Percentiles rank a stretch among this genome's conserved stretches.
Conservation (phyloP, 2,888 invertebrate species). For the Acronicta alni region DNA sequence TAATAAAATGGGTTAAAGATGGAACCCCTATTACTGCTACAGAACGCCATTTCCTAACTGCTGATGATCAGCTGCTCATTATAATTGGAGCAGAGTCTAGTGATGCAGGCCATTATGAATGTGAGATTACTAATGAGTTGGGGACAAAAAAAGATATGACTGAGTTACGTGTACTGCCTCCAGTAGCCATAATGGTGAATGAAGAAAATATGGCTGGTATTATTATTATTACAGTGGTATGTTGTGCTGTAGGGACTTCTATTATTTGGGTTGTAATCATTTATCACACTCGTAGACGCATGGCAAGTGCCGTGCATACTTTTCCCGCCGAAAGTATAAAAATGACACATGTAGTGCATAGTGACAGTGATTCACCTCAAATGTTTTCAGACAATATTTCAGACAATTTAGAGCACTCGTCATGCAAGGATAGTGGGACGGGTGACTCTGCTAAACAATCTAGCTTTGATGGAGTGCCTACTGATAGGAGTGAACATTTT, state of each 20-base stretch:
- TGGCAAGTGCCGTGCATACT: conserved; percentile 85
- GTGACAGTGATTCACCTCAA: conserved; percentile 86
- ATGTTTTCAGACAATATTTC: conserved; percentile 91
- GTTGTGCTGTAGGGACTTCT: conserved; percentile 97
- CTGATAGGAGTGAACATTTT: conserved; percentile 85
- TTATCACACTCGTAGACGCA: conserved; percentile 94
- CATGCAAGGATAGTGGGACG: conserved; percentile 94
- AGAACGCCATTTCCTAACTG: conserved; percentile 95
- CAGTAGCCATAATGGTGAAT: conserved; percentile 87
- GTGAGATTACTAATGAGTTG: conserved; percentile 95
- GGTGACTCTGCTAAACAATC: conserved; percentile 94
- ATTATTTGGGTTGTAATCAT: conserved; percentile 97
- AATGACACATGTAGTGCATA: conserved; percentile 86
- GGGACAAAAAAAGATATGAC: conserved; percentile 93
- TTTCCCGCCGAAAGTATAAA: conserved; percentile 84
- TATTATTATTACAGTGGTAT: conserved; percentile 96
- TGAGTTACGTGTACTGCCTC: conserved; percentile 92
- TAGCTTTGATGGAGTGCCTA: conserved; percentile 90
- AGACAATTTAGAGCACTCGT: conserved; percentile 89
- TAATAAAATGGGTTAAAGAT: conserved; percentile 95
- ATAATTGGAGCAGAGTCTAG: conserved; percentile 93
- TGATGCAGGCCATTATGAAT: conserved; percentile 96
- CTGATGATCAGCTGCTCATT: conserved; percentile 95
- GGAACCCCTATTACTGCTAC: conserved; percentile 92
- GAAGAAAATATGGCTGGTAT: conserved; percentile 95